Percentiles rank a stretch among this genome's conserved stretches.
These are phyloP conservation scores for Gymnothorax reevesii DNA, from an alignment of 2,797 vertebrate genomes.

Conservation along the genomic window DNA sequence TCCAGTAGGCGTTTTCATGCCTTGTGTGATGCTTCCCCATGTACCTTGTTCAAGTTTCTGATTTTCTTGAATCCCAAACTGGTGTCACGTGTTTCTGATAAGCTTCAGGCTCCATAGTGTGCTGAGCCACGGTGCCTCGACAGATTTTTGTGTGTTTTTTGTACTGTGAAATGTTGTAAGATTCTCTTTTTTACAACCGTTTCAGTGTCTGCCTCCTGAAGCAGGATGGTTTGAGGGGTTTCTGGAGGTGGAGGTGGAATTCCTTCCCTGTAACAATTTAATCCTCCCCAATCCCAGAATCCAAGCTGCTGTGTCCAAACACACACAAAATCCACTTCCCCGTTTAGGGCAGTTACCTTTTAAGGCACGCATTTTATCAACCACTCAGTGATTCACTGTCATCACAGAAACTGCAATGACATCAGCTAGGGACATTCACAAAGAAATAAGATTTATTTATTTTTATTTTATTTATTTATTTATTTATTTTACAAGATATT, in stretches of 20 bases:
- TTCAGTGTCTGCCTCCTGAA: background rate
- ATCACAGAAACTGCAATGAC: slow-evolving; percentile 12
- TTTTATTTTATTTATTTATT: background rate
- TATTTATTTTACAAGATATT: no score
- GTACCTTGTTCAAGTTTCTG: background rate
- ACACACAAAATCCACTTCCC: background rate
- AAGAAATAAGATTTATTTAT: background rate
- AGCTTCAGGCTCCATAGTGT: background rate
- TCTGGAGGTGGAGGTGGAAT: background rate
- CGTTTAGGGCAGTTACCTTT: background rate
- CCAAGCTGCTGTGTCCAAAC: background rate
- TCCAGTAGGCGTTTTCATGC: background rate
- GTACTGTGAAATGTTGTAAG: background rate
- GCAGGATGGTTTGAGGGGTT: background rate
- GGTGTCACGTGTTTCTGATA: background rate
- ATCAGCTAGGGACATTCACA: background rate
- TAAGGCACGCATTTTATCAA: background rate
- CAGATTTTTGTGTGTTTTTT: background rate
- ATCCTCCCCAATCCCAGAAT: background rate
- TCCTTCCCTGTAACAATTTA: background rate
- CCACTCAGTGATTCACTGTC: background rate
- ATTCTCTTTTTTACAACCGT: background rate
- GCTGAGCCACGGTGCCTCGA: background rate
- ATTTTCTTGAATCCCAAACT: background rate
- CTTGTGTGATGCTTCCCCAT: background rate